Conservation (phyloP, 2,888 invertebrate species). For the Koerneria pararmatus region DNA sequence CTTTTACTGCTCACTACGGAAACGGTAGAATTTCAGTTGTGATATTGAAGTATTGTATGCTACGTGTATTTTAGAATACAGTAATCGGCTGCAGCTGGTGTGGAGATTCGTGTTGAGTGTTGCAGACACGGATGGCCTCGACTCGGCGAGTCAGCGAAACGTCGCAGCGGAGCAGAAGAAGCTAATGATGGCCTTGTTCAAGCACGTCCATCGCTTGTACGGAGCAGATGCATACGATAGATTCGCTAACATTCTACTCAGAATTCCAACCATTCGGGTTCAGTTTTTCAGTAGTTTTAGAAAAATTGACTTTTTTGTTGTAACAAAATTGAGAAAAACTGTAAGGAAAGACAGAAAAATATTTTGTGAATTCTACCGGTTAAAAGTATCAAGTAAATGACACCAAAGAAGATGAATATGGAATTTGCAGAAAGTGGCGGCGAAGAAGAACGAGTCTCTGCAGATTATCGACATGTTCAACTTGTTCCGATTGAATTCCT, state of each 20-base stretch:
- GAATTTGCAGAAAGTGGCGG: slow-evolving; percentile 52
- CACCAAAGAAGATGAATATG: slow-evolving; percentile 49
- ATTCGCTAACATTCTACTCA: slow-evolving; percentile 50
- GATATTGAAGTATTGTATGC: too few relatives aligned
- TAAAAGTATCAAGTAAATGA: slow-evolving; percentile 41
- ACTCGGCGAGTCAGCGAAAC: slow-evolving; percentile 57
- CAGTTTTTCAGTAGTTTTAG: not conserved
- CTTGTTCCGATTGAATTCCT: slow-evolving; percentile 48
- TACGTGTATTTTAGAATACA: too few relatives aligned
- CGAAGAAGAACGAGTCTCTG: slow-evolving; percentile 58
- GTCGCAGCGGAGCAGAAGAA: slow-evolving; percentile 58
- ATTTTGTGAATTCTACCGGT: not conserved
- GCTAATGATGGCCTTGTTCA: slow-evolving; percentile 45
- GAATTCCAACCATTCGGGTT: slow-evolving; percentile 54
- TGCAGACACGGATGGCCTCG: slow-evolving; percentile 56
- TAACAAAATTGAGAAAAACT: not conserved
- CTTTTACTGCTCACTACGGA: too few relatives aligned
- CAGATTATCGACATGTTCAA: slow-evolving; percentile 59
- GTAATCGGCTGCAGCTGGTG: too few relatives aligned
- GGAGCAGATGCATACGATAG: slow-evolving; percentile 40
- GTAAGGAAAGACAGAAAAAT: not conserved
- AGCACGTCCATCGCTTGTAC: slow-evolving; percentile 25
- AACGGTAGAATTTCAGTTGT: too few relatives aligned
- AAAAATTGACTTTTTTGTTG: not conserved
- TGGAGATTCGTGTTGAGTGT: too few relatives aligned